phyloP scores from a whole-genome alignment of 1,140 invertebrate genomes.

The Probaryconus sp. region DNA sequence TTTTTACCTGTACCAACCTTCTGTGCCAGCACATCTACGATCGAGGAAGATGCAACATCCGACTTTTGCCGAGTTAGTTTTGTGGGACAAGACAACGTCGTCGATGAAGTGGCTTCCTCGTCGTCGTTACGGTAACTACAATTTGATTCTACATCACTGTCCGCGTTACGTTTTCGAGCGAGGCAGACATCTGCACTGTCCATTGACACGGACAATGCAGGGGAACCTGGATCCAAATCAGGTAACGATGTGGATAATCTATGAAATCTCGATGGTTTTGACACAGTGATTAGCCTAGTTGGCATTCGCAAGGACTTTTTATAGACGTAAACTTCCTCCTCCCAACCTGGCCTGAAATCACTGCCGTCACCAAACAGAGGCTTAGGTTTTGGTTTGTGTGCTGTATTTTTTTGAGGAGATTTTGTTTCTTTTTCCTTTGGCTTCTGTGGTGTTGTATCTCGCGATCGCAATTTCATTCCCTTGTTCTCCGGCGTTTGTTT shows the following conservation, averaged over 20 bases:
- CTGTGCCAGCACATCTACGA: conserved; percentile 82
- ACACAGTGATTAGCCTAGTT: conserved; percentile 85
- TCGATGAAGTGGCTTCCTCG: conserved; percentile 82
- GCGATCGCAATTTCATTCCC: background rate
- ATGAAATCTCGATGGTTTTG: conserved; percentile 80
- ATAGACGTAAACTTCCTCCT: conserved; percentile 88
- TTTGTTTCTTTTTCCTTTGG: conserved; percentile 68
- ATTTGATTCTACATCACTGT: conserved; percentile 84
- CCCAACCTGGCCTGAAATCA: conserved; percentile 87
- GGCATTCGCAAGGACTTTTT: conserved; percentile 90
- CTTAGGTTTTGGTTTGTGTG: conserved; percentile 75
- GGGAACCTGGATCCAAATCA: conserved; percentile 85
- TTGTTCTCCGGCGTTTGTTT: background rate
- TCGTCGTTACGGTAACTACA: conserved; percentile 83
- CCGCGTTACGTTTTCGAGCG: conserved; percentile 74
- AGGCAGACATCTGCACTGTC: conserved; percentile 75
- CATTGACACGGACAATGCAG: conserved; percentile 80
- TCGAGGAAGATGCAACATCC: conserved; percentile 78
- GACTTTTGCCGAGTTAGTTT: conserved; percentile 69
- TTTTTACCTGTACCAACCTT: conserved; percentile 81
- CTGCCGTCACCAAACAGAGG: conserved; percentile 85
- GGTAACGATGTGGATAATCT: conserved; percentile 85
- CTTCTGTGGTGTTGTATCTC: conserved; percentile 23
- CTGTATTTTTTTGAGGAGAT: conserved; percentile 18
- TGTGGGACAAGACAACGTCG: conserved; percentile 78